Conservation (phyloP, 2,797 vertebrate genomes). For the Falco columbarius region DNA sequence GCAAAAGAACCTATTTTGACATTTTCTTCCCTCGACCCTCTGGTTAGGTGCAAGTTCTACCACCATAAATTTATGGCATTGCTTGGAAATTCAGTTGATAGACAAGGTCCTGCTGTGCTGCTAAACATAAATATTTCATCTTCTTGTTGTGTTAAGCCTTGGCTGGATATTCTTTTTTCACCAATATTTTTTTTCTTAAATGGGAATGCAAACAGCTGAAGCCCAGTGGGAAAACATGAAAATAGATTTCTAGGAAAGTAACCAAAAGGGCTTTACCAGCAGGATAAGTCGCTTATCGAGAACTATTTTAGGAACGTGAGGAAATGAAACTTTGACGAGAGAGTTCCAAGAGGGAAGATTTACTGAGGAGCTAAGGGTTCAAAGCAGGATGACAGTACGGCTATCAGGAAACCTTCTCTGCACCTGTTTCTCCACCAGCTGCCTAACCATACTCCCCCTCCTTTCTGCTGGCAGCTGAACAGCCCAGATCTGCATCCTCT, state of each 20-base stretch:
- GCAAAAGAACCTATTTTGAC: not conserved
- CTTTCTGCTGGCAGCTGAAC: constrained; percentile 45
- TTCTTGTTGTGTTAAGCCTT: not conserved
- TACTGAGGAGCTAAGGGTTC: constrained; percentile 52
- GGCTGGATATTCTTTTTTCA: not conserved
- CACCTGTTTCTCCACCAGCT: constrained; percentile 69
- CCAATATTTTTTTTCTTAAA: not conserved
- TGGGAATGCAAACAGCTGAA: constrained; percentile 64
- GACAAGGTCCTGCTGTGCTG: constrained; percentile 38
- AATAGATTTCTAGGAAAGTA: constrained; percentile 61
- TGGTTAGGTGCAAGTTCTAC: not conserved
- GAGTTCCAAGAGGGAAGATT: constrained; percentile 61
- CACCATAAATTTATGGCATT: not conserved
- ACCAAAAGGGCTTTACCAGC: constrained; percentile 38
- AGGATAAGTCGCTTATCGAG: constrained; percentile 30
- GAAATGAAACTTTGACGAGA: constrained; percentile 56
- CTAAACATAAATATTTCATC: not conserved
- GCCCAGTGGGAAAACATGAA: constrained; percentile 21
- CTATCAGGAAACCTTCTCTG: constrained; percentile 53
- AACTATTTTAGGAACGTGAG: constrained; percentile 55
- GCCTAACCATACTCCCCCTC: not conserved
- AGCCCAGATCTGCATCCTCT: not conserved
- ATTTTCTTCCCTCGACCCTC: not conserved
- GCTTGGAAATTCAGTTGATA: constrained; percentile 3
- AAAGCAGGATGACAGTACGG: constrained; percentile 36